phyloP scores from a whole-genome alignment of 2,888 invertebrate genomes.

The Dysmachus trigonus region DNA sequence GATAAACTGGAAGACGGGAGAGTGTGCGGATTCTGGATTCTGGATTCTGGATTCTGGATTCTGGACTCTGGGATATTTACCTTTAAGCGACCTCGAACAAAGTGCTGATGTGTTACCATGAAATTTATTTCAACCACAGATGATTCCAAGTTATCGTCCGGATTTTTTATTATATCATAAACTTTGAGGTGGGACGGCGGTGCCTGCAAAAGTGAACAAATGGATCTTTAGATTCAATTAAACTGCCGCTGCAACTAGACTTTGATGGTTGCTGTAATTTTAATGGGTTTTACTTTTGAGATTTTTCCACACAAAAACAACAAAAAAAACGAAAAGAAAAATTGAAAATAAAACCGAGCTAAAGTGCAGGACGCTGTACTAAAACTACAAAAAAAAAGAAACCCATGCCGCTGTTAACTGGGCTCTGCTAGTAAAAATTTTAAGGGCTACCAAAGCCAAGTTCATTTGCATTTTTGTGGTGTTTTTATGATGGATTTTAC shows the following conservation, averaged over 20 bases:
- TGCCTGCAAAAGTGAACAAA: conserved; percentile 54
- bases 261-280: not conserved
- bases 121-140: conserved; percentile 61
- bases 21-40: no score
- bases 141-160: conserved; percentile 60
- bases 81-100: conserved; percentile 61
- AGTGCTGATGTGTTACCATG: conserved; percentile 60
- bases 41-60: no score
- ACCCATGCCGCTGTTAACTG: not conserved
- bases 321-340: not conserved
- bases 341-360: not conserved
- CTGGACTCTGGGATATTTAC: conserved; percentile 52
- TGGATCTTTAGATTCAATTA: not conserved
- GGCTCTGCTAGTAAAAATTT: not conserved
- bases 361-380: not conserved
- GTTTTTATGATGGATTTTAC: not conserved
- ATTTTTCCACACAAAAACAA: not conserved
- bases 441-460: not conserved
- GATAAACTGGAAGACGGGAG: not conserved
- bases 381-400: not conserved
- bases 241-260: not conserved
- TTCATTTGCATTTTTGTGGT: not conserved
- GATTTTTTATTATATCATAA: conserved; percentile 60
- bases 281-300: not conserved
- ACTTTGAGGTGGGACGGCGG: conserved; percentile 57